Evolutionary conservation across 2,113 vertebrate genomes (phyloP).

Genomic region (Saguinus imperator): DNA sequence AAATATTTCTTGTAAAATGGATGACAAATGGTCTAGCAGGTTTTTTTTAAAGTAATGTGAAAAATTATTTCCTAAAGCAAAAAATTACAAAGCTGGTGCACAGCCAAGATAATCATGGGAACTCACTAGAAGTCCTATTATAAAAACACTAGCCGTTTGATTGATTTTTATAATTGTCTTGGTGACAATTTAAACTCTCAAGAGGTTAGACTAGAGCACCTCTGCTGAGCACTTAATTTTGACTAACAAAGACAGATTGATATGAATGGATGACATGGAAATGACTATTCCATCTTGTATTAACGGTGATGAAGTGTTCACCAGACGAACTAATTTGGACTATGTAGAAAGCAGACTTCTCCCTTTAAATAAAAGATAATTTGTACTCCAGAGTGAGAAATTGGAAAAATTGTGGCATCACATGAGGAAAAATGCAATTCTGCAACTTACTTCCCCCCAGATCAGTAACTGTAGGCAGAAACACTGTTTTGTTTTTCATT

Average conservation of each 20-base stretch:
- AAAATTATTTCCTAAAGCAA: slow-evolving; percentile 1
- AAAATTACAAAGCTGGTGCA: neutral
- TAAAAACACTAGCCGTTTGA: neutral
- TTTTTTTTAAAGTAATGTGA: neutral
- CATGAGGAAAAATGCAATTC: neutral
- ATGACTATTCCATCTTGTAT: neutral
- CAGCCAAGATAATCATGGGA: neutral
- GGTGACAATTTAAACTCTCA: neutral
- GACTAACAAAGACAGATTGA: neutral
- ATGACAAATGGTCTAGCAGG: neutral
- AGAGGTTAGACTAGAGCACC: neutral
- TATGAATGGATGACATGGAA: neutral
- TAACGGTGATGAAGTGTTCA: neutral
- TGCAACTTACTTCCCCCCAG: neutral
- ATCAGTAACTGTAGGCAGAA: neutral
- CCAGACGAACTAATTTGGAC: neutral
- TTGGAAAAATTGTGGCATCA: neutral
- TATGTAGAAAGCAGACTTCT: neutral
- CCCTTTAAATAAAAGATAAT: neutral
- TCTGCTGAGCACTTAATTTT: slow-evolving; percentile 1
- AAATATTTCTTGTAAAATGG: neutral
- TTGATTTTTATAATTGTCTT: slow-evolving; percentile 41
- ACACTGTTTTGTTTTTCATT: neutral
- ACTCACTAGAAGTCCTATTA: neutral
- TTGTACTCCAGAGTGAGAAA: neutral